phyloP scores from a whole-genome alignment of 64 coral and sea anemone genomes.

The Cladopsammia gracilis region DNA sequence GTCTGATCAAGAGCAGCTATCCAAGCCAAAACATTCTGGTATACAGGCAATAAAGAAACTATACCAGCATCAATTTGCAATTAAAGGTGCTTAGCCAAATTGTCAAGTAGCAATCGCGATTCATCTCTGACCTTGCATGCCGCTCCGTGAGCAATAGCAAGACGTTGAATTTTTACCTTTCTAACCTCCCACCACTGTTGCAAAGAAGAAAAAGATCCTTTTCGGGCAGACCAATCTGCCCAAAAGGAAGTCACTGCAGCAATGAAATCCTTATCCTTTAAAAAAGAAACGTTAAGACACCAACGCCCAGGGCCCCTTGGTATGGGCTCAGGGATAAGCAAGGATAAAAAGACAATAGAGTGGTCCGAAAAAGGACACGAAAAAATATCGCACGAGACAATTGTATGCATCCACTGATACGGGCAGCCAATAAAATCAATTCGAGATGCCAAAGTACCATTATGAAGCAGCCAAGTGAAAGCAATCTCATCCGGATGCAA shows the following conservation, averaged over 20 bases:
- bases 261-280: background rate
- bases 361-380: constrained; percentile 51
- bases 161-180: background rate
- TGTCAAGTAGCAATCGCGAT: background rate
- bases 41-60: background rate
- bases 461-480: background rate
- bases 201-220: background rate
- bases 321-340: background rate
- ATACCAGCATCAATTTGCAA: background rate
- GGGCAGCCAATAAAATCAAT: background rate
- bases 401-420: background rate
- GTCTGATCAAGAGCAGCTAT: background rate
- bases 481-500: background rate
- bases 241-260: background rate
- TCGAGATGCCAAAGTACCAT: background rate
- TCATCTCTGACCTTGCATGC: too few relatives aligned
- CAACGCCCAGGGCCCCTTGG: constrained; percentile 3
- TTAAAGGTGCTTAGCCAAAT: background rate
- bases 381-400: background rate
- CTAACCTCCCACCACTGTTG: background rate
- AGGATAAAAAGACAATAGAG: constrained; percentile 10
- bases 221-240: background rate
- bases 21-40: background rate
- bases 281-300: constrained; percentile 10
- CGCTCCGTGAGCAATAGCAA: background rate